Conservation (phyloP, 1,140 invertebrate species). For the Nephila pilipes region DNA sequence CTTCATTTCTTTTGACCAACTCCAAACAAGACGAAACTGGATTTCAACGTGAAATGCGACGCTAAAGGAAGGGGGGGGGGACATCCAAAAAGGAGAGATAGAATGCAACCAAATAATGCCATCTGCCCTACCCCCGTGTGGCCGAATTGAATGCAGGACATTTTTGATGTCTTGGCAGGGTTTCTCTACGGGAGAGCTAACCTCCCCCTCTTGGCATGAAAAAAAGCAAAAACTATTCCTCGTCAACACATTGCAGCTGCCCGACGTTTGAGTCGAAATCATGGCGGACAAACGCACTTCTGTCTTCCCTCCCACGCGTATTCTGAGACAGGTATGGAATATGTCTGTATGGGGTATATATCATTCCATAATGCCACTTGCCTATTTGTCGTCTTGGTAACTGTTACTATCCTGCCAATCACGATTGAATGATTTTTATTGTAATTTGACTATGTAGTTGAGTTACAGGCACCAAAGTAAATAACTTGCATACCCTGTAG, state of each 20-base stretch:
- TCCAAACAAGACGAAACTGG: slow-evolving; percentile 55
- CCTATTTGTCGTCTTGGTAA: not conserved
- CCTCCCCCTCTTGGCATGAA: not conserved
- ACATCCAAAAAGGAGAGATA: slow-evolving; percentile 27
- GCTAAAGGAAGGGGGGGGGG: slow-evolving; percentile 7
- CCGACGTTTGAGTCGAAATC: slow-evolving; percentile 11
- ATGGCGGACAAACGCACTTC: slow-evolving; percentile 25
- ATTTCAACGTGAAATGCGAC: slow-evolving; percentile 61
- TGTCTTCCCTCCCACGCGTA: slow-evolving; percentile 50
- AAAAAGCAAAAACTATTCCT: slow-evolving; percentile 42
- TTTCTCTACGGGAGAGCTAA: slow-evolving; percentile 61
- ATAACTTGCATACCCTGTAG: not conserved
- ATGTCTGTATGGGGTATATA: not conserved
- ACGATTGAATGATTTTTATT: not conserved
- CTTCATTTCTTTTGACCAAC: slow-evolving; percentile 47
- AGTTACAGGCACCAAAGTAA: no score
- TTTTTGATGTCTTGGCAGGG: slow-evolving; percentile 71
- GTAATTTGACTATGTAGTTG: not conserved
- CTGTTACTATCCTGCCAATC: not conserved
- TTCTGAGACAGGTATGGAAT: slow-evolving; percentile 41
- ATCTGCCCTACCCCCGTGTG: slow-evolving; percentile 63
- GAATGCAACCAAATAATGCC: slow-evolving; percentile 60
- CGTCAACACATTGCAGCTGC: slow-evolving; percentile 63
- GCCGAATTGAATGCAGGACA: slow-evolving; percentile 65
- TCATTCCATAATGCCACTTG: not conserved